Base-by-base conservation (phyloP, 2,797 vertebrate genomes). In the Megaceryle alcyon region DNA sequence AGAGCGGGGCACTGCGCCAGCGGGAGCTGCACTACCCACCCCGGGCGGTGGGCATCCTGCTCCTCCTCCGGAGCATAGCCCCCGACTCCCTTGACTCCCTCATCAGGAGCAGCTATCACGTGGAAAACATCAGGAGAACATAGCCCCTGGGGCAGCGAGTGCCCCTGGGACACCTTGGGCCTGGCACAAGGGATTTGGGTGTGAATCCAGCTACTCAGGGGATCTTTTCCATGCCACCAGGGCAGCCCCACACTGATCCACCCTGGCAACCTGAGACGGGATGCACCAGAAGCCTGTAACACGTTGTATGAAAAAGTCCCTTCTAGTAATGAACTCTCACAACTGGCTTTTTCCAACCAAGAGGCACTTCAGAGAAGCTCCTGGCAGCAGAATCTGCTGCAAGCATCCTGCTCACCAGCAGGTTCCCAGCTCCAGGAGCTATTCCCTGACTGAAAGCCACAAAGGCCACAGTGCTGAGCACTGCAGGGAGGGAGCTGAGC, bases 21-120 rank as follows among this genome's bases (percentile, higher is more conserved):
- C 82, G 95, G 3, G 98, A 98, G 92, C 13, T 98, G 6, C 79
- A 80, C 53, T 98, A 97, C 22, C 92, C 91, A 0, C 1, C 17
- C 28, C 3, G 21, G 25, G 0, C 0, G 0, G 0, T 41, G 8
- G 2, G 49, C 39, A 18, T 11, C 46, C 1, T 7, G 13, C 2
- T 97, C 8, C 79, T 98, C 8, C 13, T 97, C 4, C 39, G 5
- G 59, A 91, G 41, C 81, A 26, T 97, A 3, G 95, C 93, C 29
- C 97, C 98, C 0, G 78, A 76, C 8, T 23, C 98, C 25, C 16
- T 97, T 7, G 96, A 98, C 25, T 88, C 71, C 63, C 0, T 97
- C 29, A 0, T 21, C 11, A 37, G 88, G 23, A 19, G 7, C 8
- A 21, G 0, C 14, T 94, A 93, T 4, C 61, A 53, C 1, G 1